These are phyloP conservation scores for Tylochromis polylepis DNA, from an alignment of 2,113 vertebrate species.

Conservation along the genomic window DNA sequence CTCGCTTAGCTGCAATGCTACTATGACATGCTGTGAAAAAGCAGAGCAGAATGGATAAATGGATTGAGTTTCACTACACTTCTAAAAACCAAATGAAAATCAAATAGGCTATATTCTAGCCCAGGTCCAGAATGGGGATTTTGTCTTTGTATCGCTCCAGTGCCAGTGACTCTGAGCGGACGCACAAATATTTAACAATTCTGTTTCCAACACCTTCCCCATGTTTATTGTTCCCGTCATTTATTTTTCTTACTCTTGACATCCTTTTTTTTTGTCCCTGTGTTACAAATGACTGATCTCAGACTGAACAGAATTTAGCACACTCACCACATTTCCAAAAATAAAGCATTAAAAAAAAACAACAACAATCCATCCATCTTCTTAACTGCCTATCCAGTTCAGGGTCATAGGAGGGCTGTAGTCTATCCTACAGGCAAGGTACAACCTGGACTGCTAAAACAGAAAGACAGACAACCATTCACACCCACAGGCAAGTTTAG, in stretches of 20 bases:
- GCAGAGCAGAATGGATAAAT: neutral
- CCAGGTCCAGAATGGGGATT: neutral
- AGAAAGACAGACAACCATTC: neutral
- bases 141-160: neutral
- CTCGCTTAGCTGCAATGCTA: neutral
- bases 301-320: neutral
- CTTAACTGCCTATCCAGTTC: neutral
- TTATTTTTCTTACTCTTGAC: neutral
- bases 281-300: neutral
- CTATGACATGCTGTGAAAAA: neutral
- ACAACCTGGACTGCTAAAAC: neutral
- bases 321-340: neutral
- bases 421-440: neutral
- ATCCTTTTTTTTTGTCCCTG: neutral
- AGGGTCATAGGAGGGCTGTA: neutral
- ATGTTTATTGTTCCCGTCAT: neutral
- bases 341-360: neutral
- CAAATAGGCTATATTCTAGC: constrained; percentile 9
- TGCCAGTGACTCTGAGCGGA: neutral
- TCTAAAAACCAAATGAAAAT: constrained; percentile 38
- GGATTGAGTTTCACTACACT: neutral
- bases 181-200: neutral
- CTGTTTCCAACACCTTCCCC: neutral
- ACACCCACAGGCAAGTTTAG: neutral
- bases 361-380: neutral